phyloP scores from a whole-genome alignment of 2,797 vertebrate species.

The Varecia variegata region DNA sequence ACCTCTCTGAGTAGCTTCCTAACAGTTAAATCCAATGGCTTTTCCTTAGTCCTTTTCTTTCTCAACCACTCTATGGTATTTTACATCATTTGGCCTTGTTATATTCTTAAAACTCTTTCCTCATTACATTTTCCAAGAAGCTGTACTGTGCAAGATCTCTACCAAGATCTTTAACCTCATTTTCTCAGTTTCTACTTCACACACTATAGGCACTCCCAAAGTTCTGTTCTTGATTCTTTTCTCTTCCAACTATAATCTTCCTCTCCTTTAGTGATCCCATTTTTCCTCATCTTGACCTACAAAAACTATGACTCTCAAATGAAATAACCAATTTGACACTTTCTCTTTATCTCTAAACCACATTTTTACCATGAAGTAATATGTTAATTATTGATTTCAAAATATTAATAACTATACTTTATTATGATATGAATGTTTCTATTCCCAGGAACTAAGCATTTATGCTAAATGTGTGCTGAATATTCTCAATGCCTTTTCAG shows the following conservation, averaged over 20 bases:
- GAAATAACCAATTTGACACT: not conserved
- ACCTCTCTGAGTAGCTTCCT: not conserved
- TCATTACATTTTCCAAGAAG: not conserved
- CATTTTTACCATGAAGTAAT: not conserved
- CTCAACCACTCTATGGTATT: not conserved
- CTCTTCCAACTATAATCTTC: not conserved
- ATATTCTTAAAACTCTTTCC: not conserved
- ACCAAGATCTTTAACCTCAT: not conserved
- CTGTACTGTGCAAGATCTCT: not conserved
- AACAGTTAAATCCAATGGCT: not conserved
- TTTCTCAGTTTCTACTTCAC: not conserved
- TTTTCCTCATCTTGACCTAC: not conserved
- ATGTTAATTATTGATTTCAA: not conserved
- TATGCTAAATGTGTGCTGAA: not conserved
- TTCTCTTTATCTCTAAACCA: not conserved
- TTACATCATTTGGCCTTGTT: not conserved
- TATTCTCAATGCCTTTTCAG: not conserved
- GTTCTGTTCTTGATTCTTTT: not conserved
- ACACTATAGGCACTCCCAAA: not conserved
- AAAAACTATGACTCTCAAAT: not conserved
- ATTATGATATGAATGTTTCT: not conserved
- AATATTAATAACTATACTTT: not conserved
- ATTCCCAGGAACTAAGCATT: not conserved
- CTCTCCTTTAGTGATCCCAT: not conserved
- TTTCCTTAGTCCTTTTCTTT: not conserved